Evolutionary conservation across 2,113 vertebrate genomes (phyloP), one percentile per base, ranked within the genome.

Genomic region (Calypte anna): DNA sequence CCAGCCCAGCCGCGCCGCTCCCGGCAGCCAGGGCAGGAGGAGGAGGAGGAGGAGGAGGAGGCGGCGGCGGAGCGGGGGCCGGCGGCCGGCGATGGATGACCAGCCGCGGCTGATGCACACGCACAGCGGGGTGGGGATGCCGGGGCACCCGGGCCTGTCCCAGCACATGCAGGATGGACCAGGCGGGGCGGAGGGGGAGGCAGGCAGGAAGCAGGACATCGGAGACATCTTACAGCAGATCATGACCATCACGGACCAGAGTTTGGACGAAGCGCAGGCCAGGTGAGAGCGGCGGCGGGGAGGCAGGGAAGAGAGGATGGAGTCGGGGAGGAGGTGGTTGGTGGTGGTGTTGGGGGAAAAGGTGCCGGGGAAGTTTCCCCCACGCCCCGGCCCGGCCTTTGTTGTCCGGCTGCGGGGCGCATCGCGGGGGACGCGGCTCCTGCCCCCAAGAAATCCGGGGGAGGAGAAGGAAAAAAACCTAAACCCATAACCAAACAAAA

Each of bases 211-310:
- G 92, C 99, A 99, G 98, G 99, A 99, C 98, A 99, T 99, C 96
- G 99, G 99, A 97, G 99, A 99, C 98, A 99, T 99, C 98, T 98
- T 99, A 97, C 99, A 99, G 98, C 99, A 99, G 96, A 99, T 99
- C 81, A 99, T 99, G 99, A 99, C 99, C 98, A 99, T 99, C 98
- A 99, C 99, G 67, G 99, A 99, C 94, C 99, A 99, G 98, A 99
- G 99, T 98, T 98, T 99, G 98, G 99, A 99, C 88, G 99, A 99
- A 97, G 99, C 99, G 83, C 99, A 99, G 98, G 99, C 99, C 98
- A 99, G 99, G 99, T 99, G 98, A 98, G 98, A 90, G 83, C 46
- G 58, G 72, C 31, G 68, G 38, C 16, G 46, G 46, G 46, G 46
- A 19, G 46, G 8, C 15, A 17, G 44, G 44, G 44, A 17, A 18